These are phyloP conservation scores for Pinna nobilis DNA, from an alignment of 1,140 invertebrate species.

Conservation along the genomic window DNA sequence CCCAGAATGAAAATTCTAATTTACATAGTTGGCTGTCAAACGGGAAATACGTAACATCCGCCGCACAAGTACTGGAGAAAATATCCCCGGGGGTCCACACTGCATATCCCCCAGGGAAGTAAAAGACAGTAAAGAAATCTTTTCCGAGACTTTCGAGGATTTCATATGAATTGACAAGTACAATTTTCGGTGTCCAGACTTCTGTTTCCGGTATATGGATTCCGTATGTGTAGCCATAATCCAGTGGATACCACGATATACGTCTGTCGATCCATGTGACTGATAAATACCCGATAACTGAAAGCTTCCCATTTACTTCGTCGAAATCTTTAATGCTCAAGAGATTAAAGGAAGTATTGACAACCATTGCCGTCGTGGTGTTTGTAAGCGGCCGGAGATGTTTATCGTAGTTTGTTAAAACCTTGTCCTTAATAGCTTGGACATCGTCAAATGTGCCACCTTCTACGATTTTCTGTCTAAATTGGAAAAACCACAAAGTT, in stretches of 20 bases:
- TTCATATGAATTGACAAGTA: constrained; percentile 26
- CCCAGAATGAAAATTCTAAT: constrained; percentile 15
- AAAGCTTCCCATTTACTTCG: constrained; percentile 41
- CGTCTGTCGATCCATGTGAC: constrained; percentile 27
- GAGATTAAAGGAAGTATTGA: constrained; percentile 32
- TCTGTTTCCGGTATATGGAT: constrained; percentile 15
- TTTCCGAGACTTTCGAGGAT: constrained; percentile 24
- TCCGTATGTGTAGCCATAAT: constrained; percentile 11
- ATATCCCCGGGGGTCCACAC: constrained; percentile 24
- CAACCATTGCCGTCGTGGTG: neutral
- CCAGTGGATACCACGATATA: constrained; percentile 28
- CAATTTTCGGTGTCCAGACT: constrained; percentile 35
- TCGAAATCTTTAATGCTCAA: constrained; percentile 39
- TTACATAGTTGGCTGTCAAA: constrained; percentile 22
- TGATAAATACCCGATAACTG: constrained; percentile 23
- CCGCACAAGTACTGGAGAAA: constrained; percentile 9
- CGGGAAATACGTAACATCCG: constrained; percentile 28
- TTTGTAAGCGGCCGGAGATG: constrained; percentile 24
- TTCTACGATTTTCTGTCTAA: too few relatives aligned
- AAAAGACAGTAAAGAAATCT: constrained; percentile 11
- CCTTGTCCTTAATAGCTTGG: too few relatives aligned
- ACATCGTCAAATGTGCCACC: too few relatives aligned
- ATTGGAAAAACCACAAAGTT: too few relatives aligned
- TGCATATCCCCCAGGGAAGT: constrained; percentile 12
- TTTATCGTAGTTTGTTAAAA: constrained; percentile 27